These are phyloP conservation scores for Callocephalon fimbriatum DNA, from an alignment of 2,113 vertebrate genomes.

Conservation along the genomic window DNA sequence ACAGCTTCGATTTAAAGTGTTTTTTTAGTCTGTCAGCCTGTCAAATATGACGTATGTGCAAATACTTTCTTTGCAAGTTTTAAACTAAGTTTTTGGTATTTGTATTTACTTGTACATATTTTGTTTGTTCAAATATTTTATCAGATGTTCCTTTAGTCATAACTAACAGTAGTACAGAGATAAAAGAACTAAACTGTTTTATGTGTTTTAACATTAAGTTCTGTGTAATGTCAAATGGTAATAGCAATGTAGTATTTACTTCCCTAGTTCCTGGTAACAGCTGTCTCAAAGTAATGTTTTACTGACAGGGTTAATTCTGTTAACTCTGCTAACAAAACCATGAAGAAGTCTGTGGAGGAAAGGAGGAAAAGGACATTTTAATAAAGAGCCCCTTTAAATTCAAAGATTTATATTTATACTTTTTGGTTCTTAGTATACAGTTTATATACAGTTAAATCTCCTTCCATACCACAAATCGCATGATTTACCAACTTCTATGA, in stretches of 20 bases:
- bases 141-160: neutral
- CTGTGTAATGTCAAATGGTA: conserved; percentile 34
- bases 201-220: conserved; percentile 34
- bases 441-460: neutral
- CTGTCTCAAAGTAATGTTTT: neutral
- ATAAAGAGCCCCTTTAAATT: neutral
- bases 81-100: conserved; percentile 41
- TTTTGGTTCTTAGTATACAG: neutral
- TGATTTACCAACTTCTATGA: neutral
- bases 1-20: conserved; percentile 33
- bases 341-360: neutral
- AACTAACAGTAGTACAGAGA: neutral
- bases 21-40: conserved; percentile 54
- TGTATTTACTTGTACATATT: conserved; percentile 60
- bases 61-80: conserved; percentile 48
- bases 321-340: neutral
- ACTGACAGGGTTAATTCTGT: neutral
- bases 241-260: conserved; percentile 37
- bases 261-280: neutral
- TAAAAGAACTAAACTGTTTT: conserved; percentile 28
- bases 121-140: conserved; percentile 68
- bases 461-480: neutral
- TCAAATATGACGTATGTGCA: neutral
- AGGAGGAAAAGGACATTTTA: neutral
- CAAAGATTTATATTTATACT: neutral